Conservation (phyloP, 2,888 invertebrate genomes). For the Malachius bipustulatus region DNA sequence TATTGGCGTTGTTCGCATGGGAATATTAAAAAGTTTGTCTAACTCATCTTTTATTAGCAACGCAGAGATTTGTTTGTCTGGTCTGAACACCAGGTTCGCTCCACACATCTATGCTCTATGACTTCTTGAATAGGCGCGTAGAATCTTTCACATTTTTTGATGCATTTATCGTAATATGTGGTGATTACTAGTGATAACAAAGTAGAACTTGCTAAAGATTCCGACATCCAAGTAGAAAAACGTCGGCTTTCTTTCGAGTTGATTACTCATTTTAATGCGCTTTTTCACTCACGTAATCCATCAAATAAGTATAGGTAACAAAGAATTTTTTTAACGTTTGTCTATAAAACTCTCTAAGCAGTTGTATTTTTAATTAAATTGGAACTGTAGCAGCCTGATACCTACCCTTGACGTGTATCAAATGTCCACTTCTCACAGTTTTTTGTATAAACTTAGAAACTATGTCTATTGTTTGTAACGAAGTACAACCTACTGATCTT, state of each 20-base stretch:
- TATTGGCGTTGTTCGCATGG: slow-evolving; percentile 1
- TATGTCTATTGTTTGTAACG: too few species aligned
- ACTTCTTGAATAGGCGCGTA: too few species aligned
- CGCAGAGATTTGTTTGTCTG: not conserved
- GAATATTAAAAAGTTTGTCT: slow-evolving; percentile 2
- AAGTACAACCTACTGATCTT: too few species aligned
- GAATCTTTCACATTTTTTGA: not conserved
- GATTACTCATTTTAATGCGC: slow-evolving; percentile 3
- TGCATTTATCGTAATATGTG: slow-evolving; percentile 1
- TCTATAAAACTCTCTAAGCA: slow-evolving; percentile 3
- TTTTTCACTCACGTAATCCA: not conserved
- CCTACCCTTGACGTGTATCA: too few species aligned
- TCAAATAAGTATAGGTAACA: slow-evolving; percentile 1
- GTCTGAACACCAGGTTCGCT: not conserved
- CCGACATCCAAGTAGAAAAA: not conserved
- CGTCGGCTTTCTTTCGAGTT: not conserved
- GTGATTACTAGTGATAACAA: slow-evolving; percentile 1
- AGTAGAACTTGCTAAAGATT: slow-evolving; percentile 2
- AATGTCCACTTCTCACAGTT: too few species aligned
- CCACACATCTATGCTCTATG: not conserved
- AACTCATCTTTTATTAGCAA: slow-evolving; percentile 1
- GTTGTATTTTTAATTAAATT: not conserved
- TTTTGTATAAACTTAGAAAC: too few species aligned
- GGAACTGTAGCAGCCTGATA: too few species aligned
- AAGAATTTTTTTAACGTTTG: not conserved